These are phyloP conservation scores for Novumbra hubbsi DNA, from an alignment of 2,797 vertebrate species.

Conservation along the genomic window DNA sequence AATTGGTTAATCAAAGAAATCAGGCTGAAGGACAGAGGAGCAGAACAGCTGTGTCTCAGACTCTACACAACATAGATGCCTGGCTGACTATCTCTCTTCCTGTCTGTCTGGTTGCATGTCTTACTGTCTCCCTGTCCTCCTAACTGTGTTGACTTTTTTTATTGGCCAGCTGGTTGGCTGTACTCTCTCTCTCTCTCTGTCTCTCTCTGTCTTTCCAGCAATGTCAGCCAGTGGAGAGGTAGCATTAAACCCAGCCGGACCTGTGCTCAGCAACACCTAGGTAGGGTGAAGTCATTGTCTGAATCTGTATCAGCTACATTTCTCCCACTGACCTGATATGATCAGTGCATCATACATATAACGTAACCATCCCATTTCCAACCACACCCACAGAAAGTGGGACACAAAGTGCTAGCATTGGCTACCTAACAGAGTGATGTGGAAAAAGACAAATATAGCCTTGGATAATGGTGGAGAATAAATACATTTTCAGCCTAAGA, in stretches of 20 bases:
- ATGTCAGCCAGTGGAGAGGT: constrained; percentile 50
- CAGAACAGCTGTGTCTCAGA: constrained; percentile 52
- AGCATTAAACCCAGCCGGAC: constrained; percentile 28
- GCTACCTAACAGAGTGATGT: too few species aligned
- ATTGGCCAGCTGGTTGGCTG: too few species aligned
- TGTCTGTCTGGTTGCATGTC: background rate
- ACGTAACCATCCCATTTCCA: too few species aligned
- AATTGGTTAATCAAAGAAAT: constrained; percentile 60
- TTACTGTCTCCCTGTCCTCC: background rate
- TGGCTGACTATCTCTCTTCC: constrained; percentile 14
- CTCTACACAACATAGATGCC: constrained; percentile 55
- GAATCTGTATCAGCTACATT: too few species aligned
- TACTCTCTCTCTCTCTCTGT: background rate
- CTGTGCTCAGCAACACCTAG: constrained; percentile 8
- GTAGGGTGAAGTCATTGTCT: too few species aligned
- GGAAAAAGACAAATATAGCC: too few species aligned
- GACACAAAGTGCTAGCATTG: too few species aligned
- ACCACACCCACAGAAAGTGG: too few species aligned
- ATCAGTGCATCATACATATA: too few species aligned
- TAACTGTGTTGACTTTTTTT: background rate
- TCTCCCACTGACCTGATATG: too few species aligned
- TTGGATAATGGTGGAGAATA: too few species aligned
- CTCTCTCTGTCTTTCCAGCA: constrained; percentile 31
- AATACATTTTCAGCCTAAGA: too few species aligned
- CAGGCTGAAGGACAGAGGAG: constrained; percentile 54